Evolutionary conservation across 2,113 vertebrate species (phyloP), one percentile per base, ranked within the genome.

Genomic region (Mionectes macconnelli): DNA sequence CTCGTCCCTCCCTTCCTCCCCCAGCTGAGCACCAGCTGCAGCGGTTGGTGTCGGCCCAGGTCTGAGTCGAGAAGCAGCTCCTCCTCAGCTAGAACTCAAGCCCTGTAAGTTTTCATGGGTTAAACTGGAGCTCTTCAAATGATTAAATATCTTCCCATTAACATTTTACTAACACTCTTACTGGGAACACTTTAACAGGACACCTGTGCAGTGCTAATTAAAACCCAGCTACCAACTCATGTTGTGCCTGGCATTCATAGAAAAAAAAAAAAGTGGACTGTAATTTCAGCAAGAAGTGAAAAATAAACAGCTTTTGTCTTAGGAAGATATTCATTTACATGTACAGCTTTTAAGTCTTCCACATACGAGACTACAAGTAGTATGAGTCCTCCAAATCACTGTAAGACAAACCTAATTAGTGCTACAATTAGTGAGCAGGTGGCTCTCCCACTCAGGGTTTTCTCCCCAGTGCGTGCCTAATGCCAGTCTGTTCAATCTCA

Each of bases 1-100:
- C 28, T 0, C 16, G 33, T 66, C 93, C 86, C 89, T 93, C 94
- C 94, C 96, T 95, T 94, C 94, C 89, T 95, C 94, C 93, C 68
- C 72, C 83, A 75, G 92, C 60, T 0, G 0, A 90, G 57, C 84
- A 24, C 59, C 14, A 1, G 45, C 87, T 53, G 25, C 84, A 50
- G 81, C 35, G 1, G 5, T 15, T 28, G 74, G 37, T 69, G 22
- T 40, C 4, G 2, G 47, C 93, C 55, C 64, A 62, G 63, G 50
- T 59, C 89, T 27, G 28, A 2, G 1, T 21, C 16, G 0, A 39
- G 39, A 19, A 91, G 39, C 72, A 55, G 59, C 57, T 78, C 42
- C 70, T 56, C 37, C 28, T 42, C 42, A 25, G 45, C 77, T 42
- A 37, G 8, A 33, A 39, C 40, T n/a, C 64, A 33, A 91, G 28